These are phyloP conservation scores for Halocynthia roretzi DNA, from an alignment of 23 tunicate genomes.

Conservation along the genomic window DNA sequence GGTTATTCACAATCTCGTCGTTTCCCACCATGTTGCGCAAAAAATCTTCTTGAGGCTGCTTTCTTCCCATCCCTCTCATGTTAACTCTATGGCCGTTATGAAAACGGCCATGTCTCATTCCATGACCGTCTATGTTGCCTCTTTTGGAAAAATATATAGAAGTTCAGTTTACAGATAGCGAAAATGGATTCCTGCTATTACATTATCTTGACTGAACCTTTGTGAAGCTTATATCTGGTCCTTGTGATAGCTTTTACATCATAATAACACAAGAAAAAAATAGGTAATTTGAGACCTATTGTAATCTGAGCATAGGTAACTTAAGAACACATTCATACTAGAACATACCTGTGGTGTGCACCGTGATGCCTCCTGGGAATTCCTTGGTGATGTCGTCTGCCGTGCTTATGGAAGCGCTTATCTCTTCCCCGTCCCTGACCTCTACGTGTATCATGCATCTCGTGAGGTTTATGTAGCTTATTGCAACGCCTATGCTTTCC, in stretches of 20 bases:
- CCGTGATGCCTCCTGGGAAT: conserved; percentile 19
- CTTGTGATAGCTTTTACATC: no score
- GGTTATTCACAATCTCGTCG: conserved; percentile 57
- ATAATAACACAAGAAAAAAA: no score
- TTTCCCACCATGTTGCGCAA: conserved; percentile 68
- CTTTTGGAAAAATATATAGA: no score
- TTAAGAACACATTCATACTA: no score
- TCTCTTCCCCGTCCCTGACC: conserved; percentile 19
- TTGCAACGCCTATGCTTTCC: no score
- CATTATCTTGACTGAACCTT: no score
- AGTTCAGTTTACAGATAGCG: no score
- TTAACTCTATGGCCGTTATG: neutral
- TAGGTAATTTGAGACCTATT: no score
- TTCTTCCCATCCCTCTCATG: conserved; percentile 4
- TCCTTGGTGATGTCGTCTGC: conserved; percentile 49
- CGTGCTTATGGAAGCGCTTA: conserved; percentile 8
- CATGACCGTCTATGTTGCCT: neutral
- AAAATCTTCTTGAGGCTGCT: conserved; percentile 72
- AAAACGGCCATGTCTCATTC: conserved; percentile 15
- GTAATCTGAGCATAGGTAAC: no score
- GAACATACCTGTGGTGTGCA: neutral
- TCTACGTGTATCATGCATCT: conserved; percentile 9
- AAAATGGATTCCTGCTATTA: no score
- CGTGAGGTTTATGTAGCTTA: no score
- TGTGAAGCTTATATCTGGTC: no score